Base-by-base conservation (phyloP, 2,797 vertebrate genomes). In the Scleropages formosus region DNA sequence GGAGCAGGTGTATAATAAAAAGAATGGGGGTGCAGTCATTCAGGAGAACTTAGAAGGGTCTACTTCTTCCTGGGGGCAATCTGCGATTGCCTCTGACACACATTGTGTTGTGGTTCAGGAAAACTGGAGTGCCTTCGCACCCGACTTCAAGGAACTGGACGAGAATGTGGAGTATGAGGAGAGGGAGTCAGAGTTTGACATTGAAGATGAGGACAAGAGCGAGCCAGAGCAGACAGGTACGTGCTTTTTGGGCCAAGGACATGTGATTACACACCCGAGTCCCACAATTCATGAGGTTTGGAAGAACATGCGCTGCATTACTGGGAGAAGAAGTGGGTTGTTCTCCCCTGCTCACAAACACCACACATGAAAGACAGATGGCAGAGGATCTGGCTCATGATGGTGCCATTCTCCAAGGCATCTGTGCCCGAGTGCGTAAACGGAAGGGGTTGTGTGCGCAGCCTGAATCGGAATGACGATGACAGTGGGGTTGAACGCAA, bases 121-220 rank as follows among this genome's bases (percentile, higher is more conserved):
- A 94, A 99, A 99, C 88, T 99, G 97, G 97, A 98, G 97, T 49
- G 97, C 97, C 1, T 99, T 98, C 63, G 97, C 97, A 0, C 97
- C 97, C 0, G 97, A 99, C 86, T 99, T 99, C 80, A 99, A 99
- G 87, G 97, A 99, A 82, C 83, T 99, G 87, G 97, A 99, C 61
- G 97, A 98, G 83, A 98, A 99, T 0, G 97, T 99, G 26, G 97
- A 99, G 73, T 99, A 99, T 0, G 97, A 99, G 78, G 97, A 99
- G 86, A 89, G 97, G 73, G 97, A 99, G 76, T 98, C 97, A 0
- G 97, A 99, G 82, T 99, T 98, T 15, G 97, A 99, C 82, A 98
- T 99, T 0, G 97, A 99, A 83, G 97, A 99, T 12, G 97, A 98
- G 89, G 97, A 99, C 80, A 99, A 98, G 88, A 98, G 96, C 59